Conservation (phyloP, 2,888 invertebrate species). For the Acrocyrtus sp. region DNA sequence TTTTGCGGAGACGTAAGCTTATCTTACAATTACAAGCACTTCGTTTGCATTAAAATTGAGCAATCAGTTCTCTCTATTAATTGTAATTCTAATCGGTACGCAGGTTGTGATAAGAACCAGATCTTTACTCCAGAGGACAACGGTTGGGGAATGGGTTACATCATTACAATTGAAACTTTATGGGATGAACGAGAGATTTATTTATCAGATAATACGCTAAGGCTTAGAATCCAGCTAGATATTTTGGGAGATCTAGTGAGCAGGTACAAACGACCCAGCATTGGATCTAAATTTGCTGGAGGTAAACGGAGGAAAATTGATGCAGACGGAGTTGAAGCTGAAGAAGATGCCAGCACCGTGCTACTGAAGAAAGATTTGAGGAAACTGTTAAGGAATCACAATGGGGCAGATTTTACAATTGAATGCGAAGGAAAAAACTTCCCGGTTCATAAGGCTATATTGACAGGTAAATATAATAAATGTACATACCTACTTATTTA, state of each 20-base stretch:
- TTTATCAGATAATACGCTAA: constrained; percentile 49
- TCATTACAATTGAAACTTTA: constrained; percentile 49
- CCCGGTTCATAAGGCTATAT: constrained; percentile 52
- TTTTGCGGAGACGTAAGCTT: constrained; percentile 43
- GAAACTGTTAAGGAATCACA: constrained; percentile 26
- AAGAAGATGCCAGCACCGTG: constrained; percentile 25
- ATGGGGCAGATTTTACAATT: constrained; percentile 49
- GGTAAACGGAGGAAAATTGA: constrained; percentile 28
- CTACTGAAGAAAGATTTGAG: constrained; percentile 47
- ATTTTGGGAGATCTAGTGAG: constrained; percentile 53
- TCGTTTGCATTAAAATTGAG: neutral
- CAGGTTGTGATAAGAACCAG: constrained; percentile 53
- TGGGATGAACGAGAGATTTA: constrained; percentile 53
- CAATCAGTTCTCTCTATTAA: neutral
- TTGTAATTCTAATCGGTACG: neutral
- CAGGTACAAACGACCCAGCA: constrained; percentile 32
- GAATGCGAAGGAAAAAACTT: constrained; percentile 49
- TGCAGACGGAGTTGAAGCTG: constrained; percentile 3
- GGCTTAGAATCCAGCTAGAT: constrained; percentile 54
- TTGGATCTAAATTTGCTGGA: neutral
- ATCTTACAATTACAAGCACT: neutral
- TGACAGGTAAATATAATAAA: constrained; percentile 36
- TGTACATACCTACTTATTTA: neutral
- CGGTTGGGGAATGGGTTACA: constrained; percentile 53
- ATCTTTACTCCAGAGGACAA: constrained; percentile 52